Percentiles rank a stretch among this genome's conserved stretches.
These are phyloP conservation scores for Hydrochoerus hydrochaeris DNA, from an alignment of 2,113 vertebrate genomes.

Conservation along the genomic window DNA sequence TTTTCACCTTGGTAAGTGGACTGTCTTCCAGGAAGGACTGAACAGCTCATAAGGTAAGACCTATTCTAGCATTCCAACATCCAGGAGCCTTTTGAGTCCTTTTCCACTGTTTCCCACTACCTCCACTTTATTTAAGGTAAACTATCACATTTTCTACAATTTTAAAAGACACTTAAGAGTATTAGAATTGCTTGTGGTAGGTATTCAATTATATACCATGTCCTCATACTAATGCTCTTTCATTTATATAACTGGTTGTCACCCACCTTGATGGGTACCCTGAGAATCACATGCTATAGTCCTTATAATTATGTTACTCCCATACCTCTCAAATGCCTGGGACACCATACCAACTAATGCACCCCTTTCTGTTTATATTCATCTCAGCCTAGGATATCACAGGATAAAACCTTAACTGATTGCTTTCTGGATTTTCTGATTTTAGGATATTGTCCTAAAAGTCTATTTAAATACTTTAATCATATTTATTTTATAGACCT, in stretches of 20 bases:
- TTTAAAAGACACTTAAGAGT: neutral
- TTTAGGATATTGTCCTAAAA: neutral
- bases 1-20: neutral
- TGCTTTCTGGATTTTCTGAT: neutral
- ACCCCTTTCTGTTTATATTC: neutral
- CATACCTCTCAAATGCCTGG: neutral
- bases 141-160: neutral
- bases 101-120: neutral
- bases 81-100: neutral
- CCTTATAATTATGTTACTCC: neutral
- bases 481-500: neutral
- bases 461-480: neutral
- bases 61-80: neutral
- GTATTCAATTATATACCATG: neutral
- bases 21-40: neutral
- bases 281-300: neutral
- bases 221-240: neutral
- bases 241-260: neutral
- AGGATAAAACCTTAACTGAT: neutral
- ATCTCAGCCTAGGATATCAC: neutral
- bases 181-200: neutral
- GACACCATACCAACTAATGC: neutral
- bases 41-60: neutral
- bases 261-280: neutral
- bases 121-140: neutral